A percentile compares a stretch with the other conserved stretches of the same genome.
Evolutionary conservation across 2,888 invertebrate species (phyloP).

Genomic region (Tenthredo mesomela): DNA sequence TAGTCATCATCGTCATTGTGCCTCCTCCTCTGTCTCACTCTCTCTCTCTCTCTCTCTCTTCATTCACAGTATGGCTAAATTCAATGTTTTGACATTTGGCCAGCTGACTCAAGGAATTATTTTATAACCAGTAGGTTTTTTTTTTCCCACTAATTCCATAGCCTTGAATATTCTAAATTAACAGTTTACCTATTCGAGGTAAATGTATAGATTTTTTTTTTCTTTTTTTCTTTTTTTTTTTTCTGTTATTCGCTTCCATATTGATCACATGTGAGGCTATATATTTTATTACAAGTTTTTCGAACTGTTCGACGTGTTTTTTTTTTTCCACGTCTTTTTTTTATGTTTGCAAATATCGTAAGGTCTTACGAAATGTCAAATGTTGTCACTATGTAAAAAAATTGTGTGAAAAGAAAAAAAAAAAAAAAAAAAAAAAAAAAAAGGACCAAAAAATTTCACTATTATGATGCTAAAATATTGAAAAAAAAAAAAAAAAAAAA

Average conservation of each 20-base stretch:
- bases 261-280: slow-evolving; percentile 17
- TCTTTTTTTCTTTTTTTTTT: not conserved
- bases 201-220: not conserved
- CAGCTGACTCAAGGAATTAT: slow-evolving; percentile 46
- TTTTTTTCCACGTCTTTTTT: not conserved
- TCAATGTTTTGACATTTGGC: slow-evolving; percentile 45
- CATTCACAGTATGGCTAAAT: not conserved
- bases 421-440: too few species aligned
- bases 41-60: not conserved
- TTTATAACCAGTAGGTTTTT: not conserved
- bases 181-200: not conserved
- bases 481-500: too few species aligned
- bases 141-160: not conserved
- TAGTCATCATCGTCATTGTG: slow-evolving; percentile 5
- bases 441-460: too few species aligned
- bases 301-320: not conserved
- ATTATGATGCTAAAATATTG: not conserved
- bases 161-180: slow-evolving; percentile 29
- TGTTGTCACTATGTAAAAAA: not conserved
- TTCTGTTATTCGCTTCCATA: slow-evolving; percentile 10
- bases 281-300: not conserved
- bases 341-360: not conserved
- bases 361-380: not conserved
- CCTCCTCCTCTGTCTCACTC: not conserved
- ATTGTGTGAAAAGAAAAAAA: not conserved